Conservation (phyloP, 2,888 invertebrate species). For the Exocentrus adspersus region DNA sequence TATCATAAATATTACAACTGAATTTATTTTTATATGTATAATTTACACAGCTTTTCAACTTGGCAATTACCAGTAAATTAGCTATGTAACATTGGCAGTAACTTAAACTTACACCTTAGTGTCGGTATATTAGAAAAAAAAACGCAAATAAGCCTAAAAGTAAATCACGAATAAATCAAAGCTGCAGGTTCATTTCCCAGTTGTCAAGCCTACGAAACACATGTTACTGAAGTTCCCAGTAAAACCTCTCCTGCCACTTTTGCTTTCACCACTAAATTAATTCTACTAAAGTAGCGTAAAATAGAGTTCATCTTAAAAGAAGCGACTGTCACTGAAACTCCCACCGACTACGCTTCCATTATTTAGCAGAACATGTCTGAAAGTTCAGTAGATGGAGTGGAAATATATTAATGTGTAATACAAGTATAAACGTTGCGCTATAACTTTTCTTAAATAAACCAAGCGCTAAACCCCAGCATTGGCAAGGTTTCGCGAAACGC, state of each 20-base stretch:
- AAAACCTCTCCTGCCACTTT: constrained; percentile 28
- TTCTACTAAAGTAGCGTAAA: constrained; percentile 26
- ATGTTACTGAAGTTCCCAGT: constrained; percentile 29
- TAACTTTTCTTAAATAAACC: constrained; percentile 16
- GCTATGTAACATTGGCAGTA: no score
- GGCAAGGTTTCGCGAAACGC: neutral
- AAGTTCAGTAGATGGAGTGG: constrained; percentile 26
- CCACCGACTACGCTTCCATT: constrained; percentile 21
- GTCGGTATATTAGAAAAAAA: no score
- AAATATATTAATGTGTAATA: constrained; percentile 30
- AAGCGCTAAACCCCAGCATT: constrained; percentile 4
- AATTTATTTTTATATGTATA: no score
- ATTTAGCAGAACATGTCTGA: constrained; percentile 25
- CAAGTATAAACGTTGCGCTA: constrained; percentile 21
- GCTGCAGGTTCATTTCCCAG: neutral
- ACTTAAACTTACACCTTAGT: no score
- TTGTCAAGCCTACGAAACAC: constrained; percentile 2
- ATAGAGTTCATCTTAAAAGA: constrained; percentile 25
- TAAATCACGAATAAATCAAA: constrained; percentile 4
- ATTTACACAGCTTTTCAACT: no score
- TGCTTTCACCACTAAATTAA: constrained; percentile 29
- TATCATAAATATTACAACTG: no score
- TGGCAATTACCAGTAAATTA: no score
- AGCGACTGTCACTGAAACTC: constrained; percentile 27
- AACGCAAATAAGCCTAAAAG: no score